These are phyloP conservation scores for Geotrupes spiniger DNA, from an alignment of 2,888 invertebrate genomes.

Conservation along the genomic window DNA sequence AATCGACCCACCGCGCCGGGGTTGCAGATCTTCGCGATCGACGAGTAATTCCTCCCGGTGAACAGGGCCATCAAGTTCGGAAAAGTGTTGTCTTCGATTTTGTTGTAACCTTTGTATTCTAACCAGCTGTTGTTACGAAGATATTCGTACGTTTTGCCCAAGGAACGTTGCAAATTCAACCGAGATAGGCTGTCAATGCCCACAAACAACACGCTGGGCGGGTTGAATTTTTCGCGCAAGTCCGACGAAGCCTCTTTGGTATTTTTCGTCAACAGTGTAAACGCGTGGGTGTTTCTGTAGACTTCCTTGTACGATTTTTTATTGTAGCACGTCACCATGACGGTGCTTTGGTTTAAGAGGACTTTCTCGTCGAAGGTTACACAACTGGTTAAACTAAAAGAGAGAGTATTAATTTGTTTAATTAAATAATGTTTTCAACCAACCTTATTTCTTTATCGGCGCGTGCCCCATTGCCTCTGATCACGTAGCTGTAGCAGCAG, in stretches of 20 bases:
- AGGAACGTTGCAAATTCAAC: conserved; percentile 70
- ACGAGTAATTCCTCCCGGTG: conserved; percentile 58
- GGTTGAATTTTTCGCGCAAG: conserved; percentile 8
- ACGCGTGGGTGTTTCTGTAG: conserved; percentile 58
- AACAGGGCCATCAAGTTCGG: conserved; percentile 84
- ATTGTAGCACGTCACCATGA: conserved; percentile 53
- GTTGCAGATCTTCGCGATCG: conserved; percentile 27
- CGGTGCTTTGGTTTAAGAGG: conserved; percentile 49
- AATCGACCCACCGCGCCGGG: conserved; percentile 53
- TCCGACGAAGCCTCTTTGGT: conserved; percentile 48
- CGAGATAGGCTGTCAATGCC: conserved; percentile 86
- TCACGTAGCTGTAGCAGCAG: conserved; percentile 37
- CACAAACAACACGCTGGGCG: conserved; percentile 68
- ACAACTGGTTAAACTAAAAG: conserved; percentile 52
- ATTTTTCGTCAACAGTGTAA: conserved; percentile 51
- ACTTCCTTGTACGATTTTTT: conserved; percentile 38
- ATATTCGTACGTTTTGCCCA: conserved; percentile 69
- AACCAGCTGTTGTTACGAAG: conserved; percentile 55
- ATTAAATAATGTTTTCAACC: conserved; percentile 12
- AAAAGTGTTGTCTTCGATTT: conserved; percentile 86
- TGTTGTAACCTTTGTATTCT: conserved; percentile 49
- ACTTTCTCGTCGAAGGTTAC: conserved; percentile 47
- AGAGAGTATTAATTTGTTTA: not conserved
- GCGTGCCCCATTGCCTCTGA: conserved; percentile 29
- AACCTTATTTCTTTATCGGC: conserved; percentile 33